These are phyloP conservation scores for Peromyscus aztecus DNA, from an alignment of 2,797 vertebrate genomes.

Conservation along the genomic window DNA sequence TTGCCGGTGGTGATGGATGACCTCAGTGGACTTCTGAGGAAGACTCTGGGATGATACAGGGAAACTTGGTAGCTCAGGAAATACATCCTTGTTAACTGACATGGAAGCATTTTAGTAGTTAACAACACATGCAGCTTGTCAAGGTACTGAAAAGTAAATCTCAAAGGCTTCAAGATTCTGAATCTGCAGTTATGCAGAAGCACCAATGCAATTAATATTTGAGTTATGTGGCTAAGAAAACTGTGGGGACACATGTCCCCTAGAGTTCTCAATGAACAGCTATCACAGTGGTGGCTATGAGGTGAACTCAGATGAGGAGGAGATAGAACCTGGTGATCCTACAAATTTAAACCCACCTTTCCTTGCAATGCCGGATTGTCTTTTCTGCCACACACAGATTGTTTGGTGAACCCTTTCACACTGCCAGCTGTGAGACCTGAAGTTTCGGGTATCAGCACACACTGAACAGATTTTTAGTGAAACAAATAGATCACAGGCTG, in stretches of 20 bases:
- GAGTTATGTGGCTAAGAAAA: background rate
- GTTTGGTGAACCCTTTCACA: background rate
- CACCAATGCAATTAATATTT: background rate
- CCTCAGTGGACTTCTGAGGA: background rate
- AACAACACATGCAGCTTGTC: constrained; percentile 9
- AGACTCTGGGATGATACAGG: background rate
- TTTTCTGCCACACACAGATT: background rate
- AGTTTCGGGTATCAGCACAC: background rate
- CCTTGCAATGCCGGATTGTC: background rate
- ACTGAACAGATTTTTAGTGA: background rate
- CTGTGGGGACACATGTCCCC: background rate
- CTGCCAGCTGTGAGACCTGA: background rate
- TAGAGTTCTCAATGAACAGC: background rate
- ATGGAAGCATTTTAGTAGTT: background rate
- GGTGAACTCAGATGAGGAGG: background rate
- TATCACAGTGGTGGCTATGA: background rate
- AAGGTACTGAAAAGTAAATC: constrained; percentile 26
- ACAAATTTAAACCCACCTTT: background rate
- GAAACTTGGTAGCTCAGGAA: background rate
- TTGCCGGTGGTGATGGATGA: background rate
- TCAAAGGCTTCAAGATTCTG: constrained; percentile 14
- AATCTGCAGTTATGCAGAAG: background rate
- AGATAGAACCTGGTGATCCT: background rate
- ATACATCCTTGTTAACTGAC: background rate
- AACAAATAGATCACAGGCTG: background rate